A percentile compares a stretch with the other conserved stretches of the same genome.
Evolutionary conservation across 2,888 invertebrate genomes (phyloP).

Genomic region (Penaeus monodon): DNA sequence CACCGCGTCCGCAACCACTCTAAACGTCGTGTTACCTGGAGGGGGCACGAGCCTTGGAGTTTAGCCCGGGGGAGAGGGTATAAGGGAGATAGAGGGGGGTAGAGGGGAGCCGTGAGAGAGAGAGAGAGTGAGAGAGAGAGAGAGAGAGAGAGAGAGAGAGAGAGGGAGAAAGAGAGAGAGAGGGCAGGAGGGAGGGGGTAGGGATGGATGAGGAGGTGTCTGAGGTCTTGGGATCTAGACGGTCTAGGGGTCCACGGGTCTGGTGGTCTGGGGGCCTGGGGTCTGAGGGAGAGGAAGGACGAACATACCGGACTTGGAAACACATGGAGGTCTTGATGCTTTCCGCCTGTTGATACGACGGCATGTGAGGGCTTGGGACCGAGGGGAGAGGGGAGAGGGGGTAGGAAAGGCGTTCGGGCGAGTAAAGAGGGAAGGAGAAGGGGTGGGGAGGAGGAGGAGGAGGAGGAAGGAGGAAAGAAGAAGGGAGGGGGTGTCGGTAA

Average conservation of each 20-base stretch:
- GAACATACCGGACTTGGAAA: too few species aligned
- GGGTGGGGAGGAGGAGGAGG: not conserved
- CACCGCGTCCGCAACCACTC: constrained; percentile 58
- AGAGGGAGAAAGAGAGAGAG: not conserved
- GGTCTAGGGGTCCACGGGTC: too few species aligned
- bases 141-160: constrained; percentile 2
- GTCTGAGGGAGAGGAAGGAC: too few species aligned
- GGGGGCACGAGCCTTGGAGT: constrained; percentile 40
- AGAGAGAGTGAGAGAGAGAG: not conserved
- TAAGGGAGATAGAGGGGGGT: not conserved
- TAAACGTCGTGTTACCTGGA: constrained; percentile 58
- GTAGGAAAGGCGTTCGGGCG: too few species aligned
- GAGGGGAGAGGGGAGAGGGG: too few species aligned
- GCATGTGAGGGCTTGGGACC: too few species aligned
- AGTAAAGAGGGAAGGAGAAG: too few species aligned
- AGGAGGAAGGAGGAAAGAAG: too few species aligned
- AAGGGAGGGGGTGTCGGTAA: too few species aligned
- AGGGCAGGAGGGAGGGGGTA: not conserved
- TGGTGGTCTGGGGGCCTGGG: not conserved
- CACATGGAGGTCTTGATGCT: too few species aligned
- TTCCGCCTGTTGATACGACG: too few species aligned
- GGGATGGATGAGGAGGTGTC: not conserved
- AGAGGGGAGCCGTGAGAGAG: not conserved
- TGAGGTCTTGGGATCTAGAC: not conserved
- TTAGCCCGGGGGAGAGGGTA: not conserved